These are phyloP conservation scores for Patella ulyssiponensis DNA, from an alignment of 2,888 invertebrate species.

Conservation along the genomic window DNA sequence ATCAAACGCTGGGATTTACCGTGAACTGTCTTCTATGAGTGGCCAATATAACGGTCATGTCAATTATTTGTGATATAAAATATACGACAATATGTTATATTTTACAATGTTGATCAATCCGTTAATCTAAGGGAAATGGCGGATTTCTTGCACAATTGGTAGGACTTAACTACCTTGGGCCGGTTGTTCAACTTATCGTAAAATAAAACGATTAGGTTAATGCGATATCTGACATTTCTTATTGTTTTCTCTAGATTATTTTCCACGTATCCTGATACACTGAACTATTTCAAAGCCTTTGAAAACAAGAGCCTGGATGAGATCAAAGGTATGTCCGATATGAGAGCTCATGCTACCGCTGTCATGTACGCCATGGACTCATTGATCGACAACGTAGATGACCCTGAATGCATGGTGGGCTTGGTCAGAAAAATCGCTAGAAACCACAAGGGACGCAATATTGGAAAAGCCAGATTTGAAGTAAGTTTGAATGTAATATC, in stretches of 20 bases:
- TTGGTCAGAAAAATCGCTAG: not conserved
- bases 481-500: not conserved
- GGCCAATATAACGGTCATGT: too few species aligned
- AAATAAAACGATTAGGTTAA: too few species aligned
- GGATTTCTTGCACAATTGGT: too few species aligned
- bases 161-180: too few species aligned
- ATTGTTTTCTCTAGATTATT: not conserved
- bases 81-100: too few species aligned
- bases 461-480: not conserved
- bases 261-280: not conserved
- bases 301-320: not conserved
- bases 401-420: slow-evolving; percentile 1
- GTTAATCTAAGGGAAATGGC: too few species aligned
- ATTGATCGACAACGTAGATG: not conserved
- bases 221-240: too few species aligned
- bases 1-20: too few species aligned
- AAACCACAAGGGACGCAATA: not conserved
- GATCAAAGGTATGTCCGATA: not conserved
- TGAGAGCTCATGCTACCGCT: slow-evolving; percentile 2
- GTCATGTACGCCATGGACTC: slow-evolving; percentile 8
- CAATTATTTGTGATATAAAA: too few species aligned
- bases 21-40: too few species aligned
- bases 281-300: not conserved
- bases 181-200: too few species aligned
- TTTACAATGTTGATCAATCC: too few species aligned